phyloP scores from a whole-genome alignment of 2,113 vertebrate species.

The Motacilla alba region DNA sequence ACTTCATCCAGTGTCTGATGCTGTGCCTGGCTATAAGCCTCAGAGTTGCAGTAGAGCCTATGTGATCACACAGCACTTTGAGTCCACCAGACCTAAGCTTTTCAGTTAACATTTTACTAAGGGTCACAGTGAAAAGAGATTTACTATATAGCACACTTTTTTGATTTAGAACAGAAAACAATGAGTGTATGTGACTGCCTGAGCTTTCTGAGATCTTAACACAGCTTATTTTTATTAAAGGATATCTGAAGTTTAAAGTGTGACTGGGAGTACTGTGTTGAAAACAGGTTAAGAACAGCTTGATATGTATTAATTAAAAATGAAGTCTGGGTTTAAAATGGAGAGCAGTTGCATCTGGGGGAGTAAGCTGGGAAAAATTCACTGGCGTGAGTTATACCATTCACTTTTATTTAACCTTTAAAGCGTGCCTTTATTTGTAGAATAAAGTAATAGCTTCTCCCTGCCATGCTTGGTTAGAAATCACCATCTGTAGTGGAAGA shows the following conservation, averaged over 20 bases:
- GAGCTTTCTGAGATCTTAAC: conserved; percentile 22
- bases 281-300: conserved; percentile 39
- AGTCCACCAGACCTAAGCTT: neutral
- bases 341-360: neutral
- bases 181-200: neutral
- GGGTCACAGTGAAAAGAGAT: conserved; percentile 13
- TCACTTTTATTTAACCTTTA: conserved; percentile 19
- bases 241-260: conserved; percentile 43
- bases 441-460: neutral
- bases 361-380: conserved; percentile 4
- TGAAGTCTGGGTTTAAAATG: conserved; percentile 13
- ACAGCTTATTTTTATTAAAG: conserved; percentile 63
- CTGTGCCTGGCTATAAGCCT: neutral
- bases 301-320: conserved; percentile 59
- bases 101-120: neutral
- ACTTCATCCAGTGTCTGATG: neutral
- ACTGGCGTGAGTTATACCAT: neutral
- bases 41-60: neutral
- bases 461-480: neutral
- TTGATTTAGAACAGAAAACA: conserved; percentile 50
- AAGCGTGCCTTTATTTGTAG: neutral
- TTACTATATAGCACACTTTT: conserved; percentile 12
- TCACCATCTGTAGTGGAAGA: neutral
- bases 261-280: conserved; percentile 35
- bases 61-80: neutral